phyloP scores from a whole-genome alignment of 1,140 invertebrate species.

The Mercenaria mercenaria region DNA sequence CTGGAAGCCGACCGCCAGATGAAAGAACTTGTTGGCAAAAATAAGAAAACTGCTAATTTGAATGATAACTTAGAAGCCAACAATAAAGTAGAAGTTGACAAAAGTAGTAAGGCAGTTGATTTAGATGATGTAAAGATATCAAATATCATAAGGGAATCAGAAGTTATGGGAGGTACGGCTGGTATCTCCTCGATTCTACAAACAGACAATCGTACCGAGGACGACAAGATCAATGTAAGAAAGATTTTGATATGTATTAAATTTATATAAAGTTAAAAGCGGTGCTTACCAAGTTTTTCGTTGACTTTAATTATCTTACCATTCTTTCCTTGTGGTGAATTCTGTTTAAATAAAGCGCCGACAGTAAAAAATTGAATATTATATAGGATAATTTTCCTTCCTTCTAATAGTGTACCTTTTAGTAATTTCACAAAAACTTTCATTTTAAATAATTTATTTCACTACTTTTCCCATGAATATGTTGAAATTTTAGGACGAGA shows the following conservation, averaged over 20 bases:
- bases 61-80: neutral
- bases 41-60: conserved; percentile 31
- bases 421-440: too few species aligned
- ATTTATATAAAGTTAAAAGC: too few species aligned
- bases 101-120: conserved; percentile 32
- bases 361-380: too few species aligned
- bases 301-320: too few species aligned
- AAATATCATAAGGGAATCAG: conserved; percentile 59
- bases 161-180: conserved; percentile 49
- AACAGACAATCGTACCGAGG: neutral
- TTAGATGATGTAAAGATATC: conserved; percentile 66
- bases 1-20: conserved; percentile 54
- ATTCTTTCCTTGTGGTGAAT: too few species aligned
- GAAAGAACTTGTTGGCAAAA: conserved; percentile 23
- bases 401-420: too few species aligned
- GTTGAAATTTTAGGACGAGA: neutral
- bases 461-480: too few species aligned
- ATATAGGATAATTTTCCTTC: too few species aligned
- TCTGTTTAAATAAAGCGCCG: too few species aligned
- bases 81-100: conserved; percentile 28
- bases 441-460: too few species aligned
- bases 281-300: too few species aligned
- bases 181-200: conserved; percentile 50
- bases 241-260: too few species aligned
- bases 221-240: neutral